Evolutionary conservation across 2,888 invertebrate species (phyloP).

Genomic region (Idaea aversata): DNA sequence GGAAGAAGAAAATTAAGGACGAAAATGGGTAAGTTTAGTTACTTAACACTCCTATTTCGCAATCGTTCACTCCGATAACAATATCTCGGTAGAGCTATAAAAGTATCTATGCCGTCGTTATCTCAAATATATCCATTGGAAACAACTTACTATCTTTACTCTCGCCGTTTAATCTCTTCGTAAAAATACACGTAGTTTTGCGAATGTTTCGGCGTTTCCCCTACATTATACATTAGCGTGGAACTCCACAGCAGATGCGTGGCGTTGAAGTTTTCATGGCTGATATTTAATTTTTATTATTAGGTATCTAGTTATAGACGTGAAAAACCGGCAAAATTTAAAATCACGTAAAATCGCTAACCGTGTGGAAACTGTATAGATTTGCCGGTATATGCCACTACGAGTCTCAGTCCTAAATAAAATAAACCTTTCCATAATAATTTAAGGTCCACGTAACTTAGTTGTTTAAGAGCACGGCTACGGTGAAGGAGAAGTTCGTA

Average conservation of each 20-base stretch:
- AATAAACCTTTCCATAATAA: too few species aligned
- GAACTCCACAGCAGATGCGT: neutral
- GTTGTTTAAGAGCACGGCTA: too few species aligned
- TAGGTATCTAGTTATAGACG: neutral
- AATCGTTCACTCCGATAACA: neutral
- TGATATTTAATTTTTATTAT: neutral
- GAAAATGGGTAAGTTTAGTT: slow-evolving; percentile 76
- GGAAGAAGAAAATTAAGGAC: slow-evolving; percentile 90
- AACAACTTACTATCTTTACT: neutral
- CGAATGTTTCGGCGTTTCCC: neutral
- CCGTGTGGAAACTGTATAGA: too few species aligned
- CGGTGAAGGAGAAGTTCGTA: too few species aligned
- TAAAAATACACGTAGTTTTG: neutral
- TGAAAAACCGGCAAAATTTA: neutral
- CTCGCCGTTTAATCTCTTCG: neutral
- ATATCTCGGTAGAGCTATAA: neutral
- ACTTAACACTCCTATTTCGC: neutral
- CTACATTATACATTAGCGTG: neutral
- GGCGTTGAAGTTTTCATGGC: neutral
- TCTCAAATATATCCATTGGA: neutral
- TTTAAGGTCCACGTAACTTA: too few species aligned
- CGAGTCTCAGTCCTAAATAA: too few species aligned
- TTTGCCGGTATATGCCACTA: too few species aligned
- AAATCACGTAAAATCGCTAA: too few species aligned
- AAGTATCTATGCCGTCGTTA: neutral